A percentile compares a stretch with the other conserved stretches of the same genome.
phyloP scores from a whole-genome alignment of 2,113 vertebrate genomes.

The Sebastes schlegelii region DNA sequence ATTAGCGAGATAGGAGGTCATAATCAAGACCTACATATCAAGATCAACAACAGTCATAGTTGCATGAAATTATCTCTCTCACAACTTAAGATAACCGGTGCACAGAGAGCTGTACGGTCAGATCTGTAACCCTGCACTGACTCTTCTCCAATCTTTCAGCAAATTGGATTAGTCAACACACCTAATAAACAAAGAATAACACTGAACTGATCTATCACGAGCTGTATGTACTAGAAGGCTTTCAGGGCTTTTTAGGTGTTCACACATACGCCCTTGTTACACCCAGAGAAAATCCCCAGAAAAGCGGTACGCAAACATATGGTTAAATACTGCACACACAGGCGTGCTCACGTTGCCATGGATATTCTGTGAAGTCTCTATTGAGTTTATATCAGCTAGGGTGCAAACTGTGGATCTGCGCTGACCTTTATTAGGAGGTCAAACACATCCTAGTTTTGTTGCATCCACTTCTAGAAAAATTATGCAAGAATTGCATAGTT shows the following conservation, averaged over 20 bases:
- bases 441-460: neutral
- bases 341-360: neutral
- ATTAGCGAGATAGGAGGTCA: neutral
- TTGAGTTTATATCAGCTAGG: neutral
- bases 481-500: neutral
- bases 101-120: neutral
- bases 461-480: neutral
- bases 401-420: neutral
- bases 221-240: constrained; percentile 2
- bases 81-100: neutral
- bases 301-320: constrained; percentile 40
- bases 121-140: neutral
- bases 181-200: neutral
- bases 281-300: constrained; percentile 37
- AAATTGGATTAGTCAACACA: neutral
- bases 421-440: neutral
- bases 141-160: constrained; percentile 26
- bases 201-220: neutral
- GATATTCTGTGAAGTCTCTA: neutral
- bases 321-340: constrained; percentile 17
- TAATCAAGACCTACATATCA: neutral
- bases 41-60: constrained; percentile 9
- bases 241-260: constrained; percentile 8
- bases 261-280: constrained; percentile 29
- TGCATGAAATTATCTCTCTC: neutral